Evolutionary conservation across 2,888 invertebrate genomes (phyloP).

Genomic region (Tribolium freemani): DNA sequence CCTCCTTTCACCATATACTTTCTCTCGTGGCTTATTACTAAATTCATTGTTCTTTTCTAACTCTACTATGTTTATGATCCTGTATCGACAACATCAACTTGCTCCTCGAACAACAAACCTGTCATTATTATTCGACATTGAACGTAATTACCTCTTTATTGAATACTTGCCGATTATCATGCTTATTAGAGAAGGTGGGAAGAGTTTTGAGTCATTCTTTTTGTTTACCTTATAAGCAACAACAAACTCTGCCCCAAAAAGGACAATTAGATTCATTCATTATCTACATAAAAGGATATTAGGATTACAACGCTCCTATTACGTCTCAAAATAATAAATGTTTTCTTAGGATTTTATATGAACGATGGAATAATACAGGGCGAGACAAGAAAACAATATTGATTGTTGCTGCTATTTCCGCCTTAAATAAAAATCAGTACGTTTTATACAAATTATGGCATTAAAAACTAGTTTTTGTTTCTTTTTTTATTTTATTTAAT

Average conservation of each 20-base stretch:
- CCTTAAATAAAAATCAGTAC: no score
- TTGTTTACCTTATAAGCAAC: background rate
- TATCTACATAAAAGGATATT: background rate
- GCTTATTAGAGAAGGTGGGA: constrained; percentile 11
- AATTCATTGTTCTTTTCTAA: constrained; percentile 39
- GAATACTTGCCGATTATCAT: constrained; percentile 13
- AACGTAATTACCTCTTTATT: constrained; percentile 25
- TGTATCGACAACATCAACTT: background rate
- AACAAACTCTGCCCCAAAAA: background rate
- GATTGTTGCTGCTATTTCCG: no score
- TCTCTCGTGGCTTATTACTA: constrained; percentile 54
- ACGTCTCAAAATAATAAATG: background rate
- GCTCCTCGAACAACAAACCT: constrained; percentile 1
- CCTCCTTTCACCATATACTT: constrained; percentile 56
- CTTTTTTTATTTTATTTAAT: no score
- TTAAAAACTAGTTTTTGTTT: no score
- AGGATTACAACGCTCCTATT: background rate
- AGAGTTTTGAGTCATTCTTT: background rate
- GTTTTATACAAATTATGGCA: no score
- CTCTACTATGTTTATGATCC: constrained; percentile 17
- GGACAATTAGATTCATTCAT: background rate
- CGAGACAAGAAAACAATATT: background rate
- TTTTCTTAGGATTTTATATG: background rate
- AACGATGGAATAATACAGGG: no score
- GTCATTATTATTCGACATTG: constrained; percentile 33